Evolutionary conservation across 2,888 invertebrate genomes (phyloP).

Genomic region (Hypomecis atomaria): DNA sequence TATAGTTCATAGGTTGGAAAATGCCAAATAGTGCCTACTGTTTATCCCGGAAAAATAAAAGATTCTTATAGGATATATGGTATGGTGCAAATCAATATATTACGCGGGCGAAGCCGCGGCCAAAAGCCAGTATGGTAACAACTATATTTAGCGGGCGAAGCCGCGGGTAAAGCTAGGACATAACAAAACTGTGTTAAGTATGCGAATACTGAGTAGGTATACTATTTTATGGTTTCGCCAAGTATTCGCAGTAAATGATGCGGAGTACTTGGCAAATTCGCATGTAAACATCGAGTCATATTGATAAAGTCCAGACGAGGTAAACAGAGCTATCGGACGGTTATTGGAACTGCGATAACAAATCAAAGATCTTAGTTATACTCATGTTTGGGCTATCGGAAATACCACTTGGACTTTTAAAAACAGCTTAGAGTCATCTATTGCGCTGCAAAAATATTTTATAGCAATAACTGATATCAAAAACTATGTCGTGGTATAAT

Average conservation of each 20-base stretch:
- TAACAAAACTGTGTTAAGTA: not conserved
- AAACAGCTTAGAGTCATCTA: not conserved
- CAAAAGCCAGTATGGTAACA: too few relatives aligned
- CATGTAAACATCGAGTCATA: conserved; percentile 30
- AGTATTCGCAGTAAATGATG: conserved; percentile 15
- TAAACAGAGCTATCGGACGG: conserved; percentile 32
- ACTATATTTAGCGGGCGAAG: too few relatives aligned
- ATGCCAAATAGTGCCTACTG: too few relatives aligned
- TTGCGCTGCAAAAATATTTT: not conserved
- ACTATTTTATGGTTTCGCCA: conserved; percentile 3
- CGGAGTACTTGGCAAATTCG: conserved; percentile 18
- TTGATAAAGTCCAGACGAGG: conserved; percentile 34
- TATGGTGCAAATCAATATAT: too few relatives aligned
- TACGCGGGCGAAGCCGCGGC: too few relatives aligned
- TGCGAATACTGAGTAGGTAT: not conserved
- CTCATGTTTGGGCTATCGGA: conserved; percentile 34
- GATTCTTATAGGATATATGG: too few relatives aligned
- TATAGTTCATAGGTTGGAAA: too few relatives aligned
- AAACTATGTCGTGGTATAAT: not conserved
- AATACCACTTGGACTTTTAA: not conserved
- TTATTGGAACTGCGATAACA: conserved; percentile 49
- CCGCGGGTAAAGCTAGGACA: too few relatives aligned
- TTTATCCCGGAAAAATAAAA: too few relatives aligned
- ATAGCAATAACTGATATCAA: not conserved
- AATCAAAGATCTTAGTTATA: conserved; percentile 44